phyloP scores from a whole-genome alignment of 92 coral and sea anemone genomes.

The Epizoanthus stellaris region DNA sequence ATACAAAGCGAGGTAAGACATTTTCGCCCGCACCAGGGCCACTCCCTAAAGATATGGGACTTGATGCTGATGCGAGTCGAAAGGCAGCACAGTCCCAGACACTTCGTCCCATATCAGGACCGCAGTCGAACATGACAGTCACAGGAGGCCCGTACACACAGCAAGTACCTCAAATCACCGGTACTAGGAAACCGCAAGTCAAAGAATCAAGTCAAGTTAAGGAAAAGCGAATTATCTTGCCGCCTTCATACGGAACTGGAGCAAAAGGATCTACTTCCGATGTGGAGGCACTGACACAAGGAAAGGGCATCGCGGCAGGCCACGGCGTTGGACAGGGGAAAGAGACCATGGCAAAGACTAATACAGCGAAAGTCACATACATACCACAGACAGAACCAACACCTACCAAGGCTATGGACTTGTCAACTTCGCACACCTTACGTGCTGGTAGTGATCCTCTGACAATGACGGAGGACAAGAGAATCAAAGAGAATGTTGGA shows the following conservation, averaged over 20 bases:
- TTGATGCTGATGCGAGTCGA: neutral
- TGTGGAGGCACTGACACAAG: too few relatives aligned
- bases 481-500: neutral
- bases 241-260: too few relatives aligned
- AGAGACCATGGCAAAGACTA: too few relatives aligned
- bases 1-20: slow-evolving; percentile 21
- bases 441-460: neutral
- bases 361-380: too few relatives aligned
- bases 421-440: neutral
- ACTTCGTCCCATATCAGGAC: neutral
- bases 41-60: neutral
- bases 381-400: too few relatives aligned
- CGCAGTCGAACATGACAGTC: neutral
- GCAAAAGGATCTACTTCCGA: too few relatives aligned
- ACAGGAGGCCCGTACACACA: neutral
- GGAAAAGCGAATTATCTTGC: neutral
- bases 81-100: neutral
- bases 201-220: neutral
- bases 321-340: too few relatives aligned
- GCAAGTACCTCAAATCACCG: neutral
- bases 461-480: neutral
- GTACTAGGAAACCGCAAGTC: neutral
- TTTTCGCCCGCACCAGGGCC: slow-evolving; percentile 52
- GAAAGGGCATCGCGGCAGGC: too few relatives aligned
- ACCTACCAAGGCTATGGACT: too few relatives aligned